Evolutionary conservation across 2,888 invertebrate genomes (phyloP).

Genomic region (Leucoptera coffeella): DNA sequence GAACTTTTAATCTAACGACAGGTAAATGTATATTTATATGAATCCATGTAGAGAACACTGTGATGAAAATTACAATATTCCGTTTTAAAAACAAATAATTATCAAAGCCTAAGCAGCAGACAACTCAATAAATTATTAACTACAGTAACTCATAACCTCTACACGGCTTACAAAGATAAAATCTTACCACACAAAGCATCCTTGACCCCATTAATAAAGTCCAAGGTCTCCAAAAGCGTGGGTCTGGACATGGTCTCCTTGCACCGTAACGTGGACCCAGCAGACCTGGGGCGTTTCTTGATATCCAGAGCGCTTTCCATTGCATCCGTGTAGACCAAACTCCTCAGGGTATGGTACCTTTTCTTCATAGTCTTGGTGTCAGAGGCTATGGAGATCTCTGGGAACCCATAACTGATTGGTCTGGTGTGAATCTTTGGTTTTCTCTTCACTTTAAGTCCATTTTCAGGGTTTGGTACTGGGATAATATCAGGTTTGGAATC

Average conservation of each 20-base stretch:
- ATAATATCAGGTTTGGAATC: conserved; percentile 37
- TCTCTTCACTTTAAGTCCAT: conserved; percentile 15
- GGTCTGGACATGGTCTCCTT: conserved; percentile 33
- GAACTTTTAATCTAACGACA: too few relatives aligned
- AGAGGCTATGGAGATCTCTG: conserved; percentile 34
- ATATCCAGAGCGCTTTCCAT: conserved; percentile 33
- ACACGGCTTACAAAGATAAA: too few relatives aligned
- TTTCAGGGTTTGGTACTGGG: conserved; percentile 18
- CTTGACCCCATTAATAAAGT: conserved; percentile 39
- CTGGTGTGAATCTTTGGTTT: conserved; percentile 20
- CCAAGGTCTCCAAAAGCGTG: conserved; percentile 35
- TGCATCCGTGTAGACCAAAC: conserved; percentile 34
- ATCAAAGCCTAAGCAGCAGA: too few relatives aligned
- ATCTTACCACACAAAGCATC: conserved; percentile 32
- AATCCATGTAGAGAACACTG: too few relatives aligned
- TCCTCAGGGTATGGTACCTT: conserved; percentile 19
- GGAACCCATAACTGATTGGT: conserved; percentile 31
- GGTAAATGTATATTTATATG: too few relatives aligned
- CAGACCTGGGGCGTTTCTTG: conserved; percentile 31
- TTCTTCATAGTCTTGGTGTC: conserved; percentile 21
- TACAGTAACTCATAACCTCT: too few relatives aligned
- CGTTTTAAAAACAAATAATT: too few relatives aligned
- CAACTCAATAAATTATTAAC: too few relatives aligned
- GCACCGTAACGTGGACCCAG: conserved; percentile 34
- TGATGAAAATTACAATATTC: too few relatives aligned